These are phyloP conservation scores for Eristalinus sepulchralis DNA, from an alignment of 2,888 invertebrate species.

Conservation along the genomic window DNA sequence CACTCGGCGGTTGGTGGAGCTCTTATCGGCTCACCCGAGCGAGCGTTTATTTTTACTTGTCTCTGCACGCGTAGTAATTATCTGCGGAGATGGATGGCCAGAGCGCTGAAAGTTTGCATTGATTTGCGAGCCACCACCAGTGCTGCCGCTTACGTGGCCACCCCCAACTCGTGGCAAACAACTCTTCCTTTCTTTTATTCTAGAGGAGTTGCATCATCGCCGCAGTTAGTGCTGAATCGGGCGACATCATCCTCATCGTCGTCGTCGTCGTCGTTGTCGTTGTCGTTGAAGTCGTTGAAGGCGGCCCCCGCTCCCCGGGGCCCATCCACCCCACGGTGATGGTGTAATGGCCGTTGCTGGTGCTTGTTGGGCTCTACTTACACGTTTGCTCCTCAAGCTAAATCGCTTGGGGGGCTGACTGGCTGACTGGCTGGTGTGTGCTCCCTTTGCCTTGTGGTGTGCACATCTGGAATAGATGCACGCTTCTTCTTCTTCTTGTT, in stretches of 20 bases:
- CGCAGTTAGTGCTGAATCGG: constrained; percentile 55
- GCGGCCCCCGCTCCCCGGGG: constrained; percentile 2
- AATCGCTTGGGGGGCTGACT: constrained; percentile 53
- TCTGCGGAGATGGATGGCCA: constrained; percentile 28
- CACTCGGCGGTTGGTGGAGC: not conserved
- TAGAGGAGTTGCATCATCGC: constrained; percentile 63
- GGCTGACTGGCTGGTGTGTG: constrained; percentile 13
- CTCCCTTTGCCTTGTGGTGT: constrained; percentile 39
- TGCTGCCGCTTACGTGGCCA: not conserved
- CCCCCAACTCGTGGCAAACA: constrained; percentile 34
- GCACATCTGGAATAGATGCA: constrained; percentile 71
- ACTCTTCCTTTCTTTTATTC: constrained; percentile 70
- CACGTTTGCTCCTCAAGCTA: constrained; percentile 45
- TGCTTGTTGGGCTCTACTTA: constrained; percentile 35
- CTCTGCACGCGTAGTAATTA: constrained; percentile 2
- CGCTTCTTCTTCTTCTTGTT: constrained; percentile 25
- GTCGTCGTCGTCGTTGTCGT: not conserved
- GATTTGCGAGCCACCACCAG: constrained; percentile 33
- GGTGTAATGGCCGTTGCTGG: constrained; percentile 56
- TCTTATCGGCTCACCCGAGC: constrained; percentile 35
- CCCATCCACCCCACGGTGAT: constrained; percentile 30
- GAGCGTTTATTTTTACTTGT: constrained; percentile 13
- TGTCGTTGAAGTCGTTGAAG: not conserved
- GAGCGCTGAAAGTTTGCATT: constrained; percentile 14
- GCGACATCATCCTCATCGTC: constrained; percentile 63